These are phyloP conservation scores for Saccostrea cuccullata DNA, from an alignment of 1,140 invertebrate genomes.

Conservation along the genomic window DNA sequence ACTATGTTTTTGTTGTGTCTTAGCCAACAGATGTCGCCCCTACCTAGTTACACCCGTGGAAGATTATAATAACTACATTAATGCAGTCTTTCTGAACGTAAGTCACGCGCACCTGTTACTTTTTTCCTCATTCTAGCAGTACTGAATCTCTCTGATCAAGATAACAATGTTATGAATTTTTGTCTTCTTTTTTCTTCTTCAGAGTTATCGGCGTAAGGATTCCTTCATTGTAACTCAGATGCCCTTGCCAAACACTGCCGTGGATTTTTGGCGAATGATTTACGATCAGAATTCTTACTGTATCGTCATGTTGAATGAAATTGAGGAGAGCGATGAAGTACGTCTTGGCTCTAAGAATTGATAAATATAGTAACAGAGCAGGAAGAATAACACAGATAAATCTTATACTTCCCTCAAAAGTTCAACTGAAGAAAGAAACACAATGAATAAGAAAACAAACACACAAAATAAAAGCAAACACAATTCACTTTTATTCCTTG, in stretches of 20 bases:
- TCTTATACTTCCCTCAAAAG: no score
- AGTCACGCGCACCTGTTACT: constrained; percentile 50
- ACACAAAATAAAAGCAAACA: no score
- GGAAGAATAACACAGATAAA: neutral
- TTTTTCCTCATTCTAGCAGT: neutral
- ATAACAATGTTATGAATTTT: no score
- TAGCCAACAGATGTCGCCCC: constrained; percentile 70
- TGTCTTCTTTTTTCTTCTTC: neutral
- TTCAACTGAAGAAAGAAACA: no score
- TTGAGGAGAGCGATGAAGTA: constrained; percentile 67
- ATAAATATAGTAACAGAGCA: neutral
- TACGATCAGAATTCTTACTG: constrained; percentile 75
- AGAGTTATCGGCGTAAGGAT: constrained; percentile 75
- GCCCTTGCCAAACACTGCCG: constrained; percentile 76
- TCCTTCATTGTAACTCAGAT: constrained; percentile 77
- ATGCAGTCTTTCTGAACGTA: constrained; percentile 78
- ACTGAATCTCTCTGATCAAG: no score
- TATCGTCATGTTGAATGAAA: constrained; percentile 76
- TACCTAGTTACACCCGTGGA: constrained; percentile 56
- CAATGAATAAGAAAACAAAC: no score
- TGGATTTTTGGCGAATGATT: constrained; percentile 77
- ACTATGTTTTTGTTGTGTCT: constrained; percentile 39
- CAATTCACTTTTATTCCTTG: no score
- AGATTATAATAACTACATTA: constrained; percentile 76
- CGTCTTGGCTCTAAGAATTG: neutral